Percentiles rank a stretch among this genome's conserved stretches.
Evolutionary conservation across 2,113 vertebrate species (phyloP).

Genomic region (Manacus vitellinus): DNA sequence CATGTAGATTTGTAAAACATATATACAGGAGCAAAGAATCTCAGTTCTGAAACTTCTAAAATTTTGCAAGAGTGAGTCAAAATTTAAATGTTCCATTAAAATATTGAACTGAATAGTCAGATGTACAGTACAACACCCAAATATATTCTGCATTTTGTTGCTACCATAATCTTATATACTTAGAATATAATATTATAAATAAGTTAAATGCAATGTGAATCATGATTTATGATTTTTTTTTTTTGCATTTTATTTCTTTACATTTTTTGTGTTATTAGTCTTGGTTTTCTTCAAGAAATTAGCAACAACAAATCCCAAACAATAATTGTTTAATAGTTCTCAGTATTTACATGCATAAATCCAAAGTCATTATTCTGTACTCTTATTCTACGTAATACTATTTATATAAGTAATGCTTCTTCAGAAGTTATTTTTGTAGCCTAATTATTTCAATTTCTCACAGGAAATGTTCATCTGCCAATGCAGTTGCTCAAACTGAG

Average conservation of each 20-base stretch:
- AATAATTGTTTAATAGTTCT: neutral
- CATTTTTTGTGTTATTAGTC: neutral
- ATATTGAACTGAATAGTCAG: neutral
- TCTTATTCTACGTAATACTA: neutral
- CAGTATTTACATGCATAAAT: neutral
- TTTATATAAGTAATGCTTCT: constrained; percentile 7
- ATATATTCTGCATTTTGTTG: neutral
- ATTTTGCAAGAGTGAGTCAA: neutral
- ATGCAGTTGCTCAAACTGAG: neutral
- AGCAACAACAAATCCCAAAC: neutral
- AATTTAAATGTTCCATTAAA: neutral
- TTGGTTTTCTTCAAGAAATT: neutral
- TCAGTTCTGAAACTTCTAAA: neutral
- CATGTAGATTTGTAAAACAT: neutral
- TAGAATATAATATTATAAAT: neutral
- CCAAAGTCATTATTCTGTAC: neutral
- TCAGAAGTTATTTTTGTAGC: constrained; percentile 29
- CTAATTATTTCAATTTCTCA: constrained; percentile 38
- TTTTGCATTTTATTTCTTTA: neutral
- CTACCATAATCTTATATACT: neutral
- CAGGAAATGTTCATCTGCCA: constrained; percentile 17
- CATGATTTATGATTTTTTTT: fast-evolving
- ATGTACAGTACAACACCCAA: neutral
- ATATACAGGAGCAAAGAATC: neutral
- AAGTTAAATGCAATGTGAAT: neutral